A percentile compares a stretch with the other conserved stretches of the same genome.
Evolutionary conservation across 2,888 invertebrate genomes (phyloP).

Genomic region (Drosophila yooni): DNA sequence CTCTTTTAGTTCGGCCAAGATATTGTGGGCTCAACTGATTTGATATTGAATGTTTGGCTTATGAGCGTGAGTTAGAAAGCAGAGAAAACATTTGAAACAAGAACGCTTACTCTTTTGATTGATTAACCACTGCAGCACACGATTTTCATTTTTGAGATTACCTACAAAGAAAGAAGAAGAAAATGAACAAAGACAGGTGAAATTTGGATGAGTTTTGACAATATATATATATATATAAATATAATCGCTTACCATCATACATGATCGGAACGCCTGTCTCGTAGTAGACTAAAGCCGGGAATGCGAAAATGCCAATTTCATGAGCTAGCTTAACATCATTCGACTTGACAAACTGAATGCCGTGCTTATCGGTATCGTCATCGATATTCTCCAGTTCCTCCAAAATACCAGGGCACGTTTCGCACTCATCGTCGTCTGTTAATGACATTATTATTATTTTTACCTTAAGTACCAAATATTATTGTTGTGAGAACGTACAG

Average conservation of each 20-base stretch:
- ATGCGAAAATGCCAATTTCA: conserved; percentile 96
- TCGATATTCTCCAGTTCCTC: conserved; percentile 96
- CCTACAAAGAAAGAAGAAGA: conserved; percentile 86
- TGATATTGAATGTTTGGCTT: conserved; percentile 67
- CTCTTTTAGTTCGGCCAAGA: conserved; percentile 47
- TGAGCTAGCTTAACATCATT: conserved; percentile 95
- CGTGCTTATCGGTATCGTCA: conserved; percentile 96
- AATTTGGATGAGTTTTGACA: background rate
- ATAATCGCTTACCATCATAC: conserved; percentile 93
- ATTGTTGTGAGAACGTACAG: conserved; percentile 87
- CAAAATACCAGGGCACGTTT: conserved; percentile 92
- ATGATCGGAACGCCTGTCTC: conserved; percentile 97
- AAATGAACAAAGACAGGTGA: background rate
- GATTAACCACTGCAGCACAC: conserved; percentile 97
- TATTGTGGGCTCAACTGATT: conserved; percentile 59
- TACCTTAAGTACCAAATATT: too few species aligned
- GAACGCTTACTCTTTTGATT: conserved; percentile 97
- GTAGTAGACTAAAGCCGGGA: conserved; percentile 96
- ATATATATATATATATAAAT: too few species aligned
- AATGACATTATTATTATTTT: background rate
- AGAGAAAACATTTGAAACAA: conserved; percentile 84
- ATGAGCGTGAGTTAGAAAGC: conserved; percentile 78
- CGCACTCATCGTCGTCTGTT: conserved; percentile 93
- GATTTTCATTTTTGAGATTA: conserved; percentile 97
- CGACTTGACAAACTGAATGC: conserved; percentile 97